These are phyloP conservation scores for Passer montanus DNA, from an alignment of 2,113 vertebrate genomes.

Conservation along the genomic window DNA sequence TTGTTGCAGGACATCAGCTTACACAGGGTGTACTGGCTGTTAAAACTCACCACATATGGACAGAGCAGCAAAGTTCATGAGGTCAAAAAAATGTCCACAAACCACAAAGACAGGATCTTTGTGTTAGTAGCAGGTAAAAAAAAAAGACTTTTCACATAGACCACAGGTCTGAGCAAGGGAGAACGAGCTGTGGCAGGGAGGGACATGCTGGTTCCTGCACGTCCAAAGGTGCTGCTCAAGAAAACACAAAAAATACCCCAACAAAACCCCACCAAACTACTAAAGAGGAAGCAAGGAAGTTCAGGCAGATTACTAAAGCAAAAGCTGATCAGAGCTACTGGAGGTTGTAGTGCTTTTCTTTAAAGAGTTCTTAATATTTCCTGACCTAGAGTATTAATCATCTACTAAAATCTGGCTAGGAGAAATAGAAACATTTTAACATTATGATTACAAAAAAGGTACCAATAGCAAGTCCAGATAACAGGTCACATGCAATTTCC, in stretches of 20 bases:
- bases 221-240: neutral
- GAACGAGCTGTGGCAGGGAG: neutral
- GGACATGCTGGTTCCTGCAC: fast-evolving
- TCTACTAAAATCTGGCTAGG: neutral
- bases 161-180: slow-evolving; percentile 52
- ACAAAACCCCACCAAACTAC: neutral
- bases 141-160: neutral
- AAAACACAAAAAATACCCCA: slow-evolving; percentile 29
- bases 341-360: neutral
- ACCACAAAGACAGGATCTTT: slow-evolving; percentile 71
- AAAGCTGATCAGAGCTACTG: neutral
- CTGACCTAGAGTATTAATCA: neutral
- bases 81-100: slow-evolving; percentile 77
- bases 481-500: neutral
- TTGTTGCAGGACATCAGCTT: neutral
- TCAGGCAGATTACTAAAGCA: neutral
- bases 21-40: neutral
- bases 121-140: neutral
- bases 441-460: neutral
- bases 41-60: slow-evolving; percentile 56
- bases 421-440: neutral
- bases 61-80: slow-evolving; percentile 55
- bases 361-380: neutral
- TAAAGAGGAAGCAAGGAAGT: neutral
- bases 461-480: neutral